These are phyloP conservation scores for Odontothrips loti DNA, from an alignment of 2,888 invertebrate genomes.

Conservation along the genomic window DNA sequence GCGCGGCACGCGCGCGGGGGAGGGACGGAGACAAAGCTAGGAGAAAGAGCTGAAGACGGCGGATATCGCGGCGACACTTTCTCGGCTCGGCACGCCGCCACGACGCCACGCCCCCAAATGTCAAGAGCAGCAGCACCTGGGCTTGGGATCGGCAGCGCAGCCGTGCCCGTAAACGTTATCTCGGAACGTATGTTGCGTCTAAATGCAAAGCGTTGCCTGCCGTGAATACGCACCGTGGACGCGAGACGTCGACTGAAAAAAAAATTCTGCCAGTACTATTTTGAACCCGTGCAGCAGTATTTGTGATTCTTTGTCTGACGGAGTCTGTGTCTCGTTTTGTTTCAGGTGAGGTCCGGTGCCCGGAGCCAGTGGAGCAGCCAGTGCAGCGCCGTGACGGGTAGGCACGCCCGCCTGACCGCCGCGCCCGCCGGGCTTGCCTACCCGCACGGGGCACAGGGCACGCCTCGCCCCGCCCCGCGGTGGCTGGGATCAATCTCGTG, in stretches of 20 bases:
- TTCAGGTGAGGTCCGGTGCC: background rate
- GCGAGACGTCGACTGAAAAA: too few species aligned
- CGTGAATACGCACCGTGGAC: too few species aligned
- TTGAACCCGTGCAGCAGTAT: too few species aligned
- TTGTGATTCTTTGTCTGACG: background rate
- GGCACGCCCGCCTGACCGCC: background rate
- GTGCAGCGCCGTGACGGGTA: background rate
- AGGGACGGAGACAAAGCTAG: too few species aligned
- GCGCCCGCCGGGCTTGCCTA: background rate
- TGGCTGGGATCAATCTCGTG: background rate
- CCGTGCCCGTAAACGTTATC: background rate
- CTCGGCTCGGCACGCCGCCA: too few species aligned
- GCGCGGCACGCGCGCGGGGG: too few species aligned
- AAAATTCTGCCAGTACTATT: too few species aligned
- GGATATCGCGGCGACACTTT: too few species aligned
- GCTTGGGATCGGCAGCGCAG: too few species aligned
- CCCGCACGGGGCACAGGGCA: too few species aligned
- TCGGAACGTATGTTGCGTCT: background rate
- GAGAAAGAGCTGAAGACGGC: too few species aligned
- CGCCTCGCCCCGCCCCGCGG: background rate
- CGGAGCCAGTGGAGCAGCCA: background rate
- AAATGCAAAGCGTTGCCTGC: conserved; percentile 21
- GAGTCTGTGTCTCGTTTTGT: background rate
- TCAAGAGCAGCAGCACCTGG: background rate
- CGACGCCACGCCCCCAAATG: background rate